Percentiles rank a stretch among this genome's conserved stretches.
Evolutionary conservation across 1,140 invertebrate genomes (phyloP).

Genomic region (Ooceraea biroi): DNA sequence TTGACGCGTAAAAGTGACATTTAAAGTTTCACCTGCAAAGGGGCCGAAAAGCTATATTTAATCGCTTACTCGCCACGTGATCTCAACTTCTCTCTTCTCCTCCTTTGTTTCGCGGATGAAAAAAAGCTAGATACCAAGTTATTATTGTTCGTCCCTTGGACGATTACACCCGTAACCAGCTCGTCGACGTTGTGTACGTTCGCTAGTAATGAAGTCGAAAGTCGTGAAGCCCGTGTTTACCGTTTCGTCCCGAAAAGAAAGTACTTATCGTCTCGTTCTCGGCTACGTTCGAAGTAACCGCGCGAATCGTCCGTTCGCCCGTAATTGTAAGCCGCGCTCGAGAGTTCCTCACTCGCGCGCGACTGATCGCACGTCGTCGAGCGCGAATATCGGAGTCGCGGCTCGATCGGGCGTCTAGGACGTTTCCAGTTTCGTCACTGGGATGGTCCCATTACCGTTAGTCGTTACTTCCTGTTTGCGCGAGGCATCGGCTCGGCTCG

Average conservation of each 20-base stretch:
- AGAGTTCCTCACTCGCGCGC: background rate
- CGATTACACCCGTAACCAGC: slow-evolving; percentile 6
- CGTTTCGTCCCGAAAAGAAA: background rate
- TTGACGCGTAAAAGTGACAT: no score
- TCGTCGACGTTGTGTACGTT: background rate
- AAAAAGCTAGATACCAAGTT: background rate
- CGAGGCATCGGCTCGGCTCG: slow-evolving; percentile 8
- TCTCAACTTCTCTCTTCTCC: background rate
- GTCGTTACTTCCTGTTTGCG: slow-evolving; percentile 66
- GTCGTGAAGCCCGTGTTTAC: background rate
- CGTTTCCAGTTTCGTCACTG: slow-evolving; percentile 44
- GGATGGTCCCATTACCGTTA: slow-evolving; percentile 52
- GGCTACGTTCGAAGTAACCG: background rate
- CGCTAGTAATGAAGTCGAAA: background rate
- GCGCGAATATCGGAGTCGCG: background rate
- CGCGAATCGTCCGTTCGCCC: background rate
- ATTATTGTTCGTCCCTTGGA: background rate
- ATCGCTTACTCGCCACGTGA: no score
- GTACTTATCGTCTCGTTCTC: background rate
- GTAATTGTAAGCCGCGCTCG: background rate
- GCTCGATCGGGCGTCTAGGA: background rate
- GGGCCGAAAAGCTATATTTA: background rate
- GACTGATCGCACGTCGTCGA: background rate
- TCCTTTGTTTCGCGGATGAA: background rate
- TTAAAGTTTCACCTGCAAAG: background rate